Base-by-base conservation (phyloP, 2,888 invertebrate species). In the Eupithecia pulchellata region DNA sequence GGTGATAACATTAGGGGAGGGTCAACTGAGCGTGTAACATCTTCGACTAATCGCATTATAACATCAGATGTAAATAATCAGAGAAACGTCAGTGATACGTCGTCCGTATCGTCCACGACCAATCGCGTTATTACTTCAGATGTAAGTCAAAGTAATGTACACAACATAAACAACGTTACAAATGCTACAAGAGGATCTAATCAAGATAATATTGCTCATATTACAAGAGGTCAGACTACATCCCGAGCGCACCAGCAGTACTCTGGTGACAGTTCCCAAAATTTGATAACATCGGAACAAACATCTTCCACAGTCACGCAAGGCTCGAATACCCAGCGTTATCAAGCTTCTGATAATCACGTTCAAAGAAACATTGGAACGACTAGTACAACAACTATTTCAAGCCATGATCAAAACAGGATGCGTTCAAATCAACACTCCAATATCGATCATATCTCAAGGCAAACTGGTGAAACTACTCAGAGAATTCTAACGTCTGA, bases 401-500 rank as follows among this genome's bases (percentile, higher is more conserved):
- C 82, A 27, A 82, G 75, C 66, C 70, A 79, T 14, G 83, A 82
- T 72, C 84, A 85, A 74, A 82, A 85, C 52, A 78, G 78, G 42
- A 80, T 82, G 25, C 81, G 84, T 74, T 81, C 85, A 20, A 84
- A 80, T 60, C 86, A 87, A 29, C 86, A 89, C 25, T 78, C 83
- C 27, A 76, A 73, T 68, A 77, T 80, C 25, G 81, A 80, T 57
- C 76, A 65, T 57, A 70, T 67, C 30, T 70, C 73, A 64, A 80
- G 76, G 66, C 83, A 84, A 67, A 69, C 75, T 71, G 83, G 79
- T 69, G 85, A 82, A 42, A 86, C 85, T 73, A 78, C 83, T 30
- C 88, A 89, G 72, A 87, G 85, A 79, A 81, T 82, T 69, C 74
- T 84, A 29, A 79, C 85, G 14, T 83, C 90, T 20, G 86, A 86